These are phyloP conservation scores for Epinotia brunnichana DNA, from an alignment of 2,888 invertebrate genomes.

Conservation along the genomic window DNA sequence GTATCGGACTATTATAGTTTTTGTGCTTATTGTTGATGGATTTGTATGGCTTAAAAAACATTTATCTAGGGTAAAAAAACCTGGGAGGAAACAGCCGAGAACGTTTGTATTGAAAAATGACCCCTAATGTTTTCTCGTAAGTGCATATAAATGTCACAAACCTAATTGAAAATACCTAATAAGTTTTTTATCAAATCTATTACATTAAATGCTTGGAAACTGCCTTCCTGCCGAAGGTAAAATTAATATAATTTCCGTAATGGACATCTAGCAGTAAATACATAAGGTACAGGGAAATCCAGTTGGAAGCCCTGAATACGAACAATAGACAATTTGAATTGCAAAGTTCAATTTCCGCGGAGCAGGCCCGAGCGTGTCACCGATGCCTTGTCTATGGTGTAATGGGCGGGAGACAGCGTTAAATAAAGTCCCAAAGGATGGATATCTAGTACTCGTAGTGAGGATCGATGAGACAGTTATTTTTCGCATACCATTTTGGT, in stretches of 20 bases:
- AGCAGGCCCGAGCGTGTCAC: constrained; percentile 39
- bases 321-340: constrained; percentile 44
- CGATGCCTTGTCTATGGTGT: constrained; percentile 31
- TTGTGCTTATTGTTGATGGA: no score
- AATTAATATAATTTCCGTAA: constrained; percentile 12
- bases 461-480: no score
- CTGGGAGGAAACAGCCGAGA: no score
- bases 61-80: no score
- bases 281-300: constrained; percentile 22
- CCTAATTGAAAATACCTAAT: background rate
- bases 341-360: constrained; percentile 43
- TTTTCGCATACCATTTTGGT: no score
- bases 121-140: no score
- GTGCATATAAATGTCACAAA: background rate
- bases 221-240: background rate
- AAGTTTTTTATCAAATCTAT: background rate
- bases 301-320: constrained; percentile 35
- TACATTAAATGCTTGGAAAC: background rate
- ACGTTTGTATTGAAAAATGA: no score
- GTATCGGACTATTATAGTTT: no score
- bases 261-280: background rate
- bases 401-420: background rate
- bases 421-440: background rate
- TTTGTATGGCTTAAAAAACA: no score
- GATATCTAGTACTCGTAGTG: no score